These are phyloP conservation scores for Papilio protenor DNA, from an alignment of 2,888 invertebrate genomes.

Conservation along the genomic window DNA sequence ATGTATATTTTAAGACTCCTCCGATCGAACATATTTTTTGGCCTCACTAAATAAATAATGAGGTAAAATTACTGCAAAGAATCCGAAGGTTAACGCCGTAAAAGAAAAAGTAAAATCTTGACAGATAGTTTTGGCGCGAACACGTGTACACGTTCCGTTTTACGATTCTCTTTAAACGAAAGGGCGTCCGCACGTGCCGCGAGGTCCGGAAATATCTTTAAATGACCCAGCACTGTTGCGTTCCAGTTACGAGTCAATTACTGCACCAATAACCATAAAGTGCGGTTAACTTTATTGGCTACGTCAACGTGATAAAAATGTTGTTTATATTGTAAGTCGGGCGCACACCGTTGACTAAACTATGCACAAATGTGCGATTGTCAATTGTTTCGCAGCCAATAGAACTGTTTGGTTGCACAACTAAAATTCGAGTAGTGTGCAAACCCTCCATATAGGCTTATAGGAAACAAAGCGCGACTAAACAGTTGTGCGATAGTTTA, in stretches of 20 bases:
- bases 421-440: too few species aligned
- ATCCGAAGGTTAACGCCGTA: slow-evolving; percentile 9
- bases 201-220: background rate
- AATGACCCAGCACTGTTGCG: background rate
- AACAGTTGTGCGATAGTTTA: too few species aligned
- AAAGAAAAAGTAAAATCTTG: slow-evolving; percentile 12
- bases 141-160: slow-evolving; percentile 10
- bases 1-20: background rate
- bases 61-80: slow-evolving; percentile 5
- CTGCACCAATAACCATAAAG: background rate
- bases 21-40: background rate
- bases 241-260: slow-evolving; percentile 1
- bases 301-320: too few species aligned
- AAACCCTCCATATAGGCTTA: too few species aligned
- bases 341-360: too few species aligned
- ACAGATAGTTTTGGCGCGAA: slow-evolving; percentile 5
- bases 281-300: too few species aligned
- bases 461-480: too few species aligned
- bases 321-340: background rate
- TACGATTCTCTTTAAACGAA: slow-evolving; percentile 6
- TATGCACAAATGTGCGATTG: too few species aligned
- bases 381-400: too few species aligned
- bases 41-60: background rate
- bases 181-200: slow-evolving; percentile 6
- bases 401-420: too few species aligned